phyloP scores from a whole-genome alignment of 1,140 invertebrate species.

The Cataglyphis hispanica region DNA sequence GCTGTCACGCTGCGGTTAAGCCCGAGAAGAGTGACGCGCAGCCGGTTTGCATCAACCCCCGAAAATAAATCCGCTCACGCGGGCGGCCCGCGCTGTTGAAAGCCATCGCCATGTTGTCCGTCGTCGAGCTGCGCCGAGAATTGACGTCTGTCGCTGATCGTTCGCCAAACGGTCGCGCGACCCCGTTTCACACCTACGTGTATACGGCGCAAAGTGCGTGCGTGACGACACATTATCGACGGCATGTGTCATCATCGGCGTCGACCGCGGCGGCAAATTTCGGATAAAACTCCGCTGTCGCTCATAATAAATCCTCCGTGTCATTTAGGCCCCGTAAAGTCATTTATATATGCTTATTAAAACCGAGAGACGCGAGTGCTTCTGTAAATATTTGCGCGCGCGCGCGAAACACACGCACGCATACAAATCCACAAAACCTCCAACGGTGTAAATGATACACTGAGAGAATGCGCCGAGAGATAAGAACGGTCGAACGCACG shows the following conservation, averaged over 20 bases:
- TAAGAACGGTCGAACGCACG: constrained; percentile 24
- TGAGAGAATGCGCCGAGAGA: constrained; percentile 6
- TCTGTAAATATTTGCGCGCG: neutral
- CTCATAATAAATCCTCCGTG: neutral
- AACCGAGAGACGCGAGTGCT: neutral
- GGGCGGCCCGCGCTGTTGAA: constrained; percentile 19
- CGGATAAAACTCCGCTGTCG: neutral
- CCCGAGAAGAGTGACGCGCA: constrained; percentile 45
- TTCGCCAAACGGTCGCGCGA: constrained; percentile 13
- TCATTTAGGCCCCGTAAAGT: neutral
- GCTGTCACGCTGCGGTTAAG: constrained; percentile 25
- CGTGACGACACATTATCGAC: neutral
- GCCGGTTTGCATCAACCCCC: constrained; percentile 70
- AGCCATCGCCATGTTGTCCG: constrained; percentile 1
- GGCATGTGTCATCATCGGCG: constrained; percentile 2
- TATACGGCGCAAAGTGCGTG: neutral
- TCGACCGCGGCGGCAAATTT: neutral
- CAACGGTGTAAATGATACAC: constrained; percentile 2
- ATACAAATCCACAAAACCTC: neutral
- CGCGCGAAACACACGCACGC: no score
- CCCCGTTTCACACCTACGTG: neutral
- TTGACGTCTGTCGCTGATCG: constrained; percentile 47
- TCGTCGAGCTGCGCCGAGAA: constrained; percentile 23
- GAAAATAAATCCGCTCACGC: constrained; percentile 65
- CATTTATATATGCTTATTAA: neutral